Percentiles rank a stretch among this genome's conserved stretches.
These are phyloP conservation scores for Amphimedon queenslandica DNA, from an alignment of 37 sponge, comb jelly and placozoan genomes.

Conservation along the genomic window DNA sequence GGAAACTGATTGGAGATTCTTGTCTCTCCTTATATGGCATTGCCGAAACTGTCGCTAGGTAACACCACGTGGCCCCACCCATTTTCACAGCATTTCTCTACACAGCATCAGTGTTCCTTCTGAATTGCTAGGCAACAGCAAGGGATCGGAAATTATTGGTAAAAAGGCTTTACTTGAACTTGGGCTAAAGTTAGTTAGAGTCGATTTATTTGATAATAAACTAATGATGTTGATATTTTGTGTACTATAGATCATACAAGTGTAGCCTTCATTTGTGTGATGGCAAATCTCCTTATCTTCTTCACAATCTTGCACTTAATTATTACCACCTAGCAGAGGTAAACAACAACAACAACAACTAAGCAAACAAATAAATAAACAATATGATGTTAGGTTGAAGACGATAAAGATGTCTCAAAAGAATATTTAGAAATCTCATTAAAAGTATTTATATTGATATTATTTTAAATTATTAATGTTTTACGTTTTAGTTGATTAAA, in stretches of 20 bases:
- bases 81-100: neutral
- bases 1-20: constrained; percentile 82
- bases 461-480: too few species aligned
- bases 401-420: too few species aligned
- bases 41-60: constrained; percentile 27
- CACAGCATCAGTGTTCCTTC: constrained; percentile 18
- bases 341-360: too few species aligned
- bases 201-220: too few species aligned
- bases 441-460: too few species aligned
- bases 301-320: constrained; percentile 56
- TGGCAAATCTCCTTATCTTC: constrained; percentile 23
- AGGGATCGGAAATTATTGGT: too few species aligned
- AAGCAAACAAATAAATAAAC: too few species aligned
- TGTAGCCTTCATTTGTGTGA: constrained; percentile 47
- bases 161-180: too few species aligned
- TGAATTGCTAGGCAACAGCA: neutral
- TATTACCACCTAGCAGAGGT: constrained; percentile 58
- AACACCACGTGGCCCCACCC: neutral
- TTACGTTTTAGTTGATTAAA: constrained; percentile 31
- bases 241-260: constrained; percentile 53
- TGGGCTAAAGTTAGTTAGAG: too few species aligned
- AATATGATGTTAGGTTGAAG: too few species aligned
- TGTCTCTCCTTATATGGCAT: constrained; percentile 44
- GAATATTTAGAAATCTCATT: too few species aligned
- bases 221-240: too few species aligned